These are phyloP conservation scores for Balaeniceps rex DNA, from an alignment of 2,113 vertebrate genomes.

Conservation along the genomic window DNA sequence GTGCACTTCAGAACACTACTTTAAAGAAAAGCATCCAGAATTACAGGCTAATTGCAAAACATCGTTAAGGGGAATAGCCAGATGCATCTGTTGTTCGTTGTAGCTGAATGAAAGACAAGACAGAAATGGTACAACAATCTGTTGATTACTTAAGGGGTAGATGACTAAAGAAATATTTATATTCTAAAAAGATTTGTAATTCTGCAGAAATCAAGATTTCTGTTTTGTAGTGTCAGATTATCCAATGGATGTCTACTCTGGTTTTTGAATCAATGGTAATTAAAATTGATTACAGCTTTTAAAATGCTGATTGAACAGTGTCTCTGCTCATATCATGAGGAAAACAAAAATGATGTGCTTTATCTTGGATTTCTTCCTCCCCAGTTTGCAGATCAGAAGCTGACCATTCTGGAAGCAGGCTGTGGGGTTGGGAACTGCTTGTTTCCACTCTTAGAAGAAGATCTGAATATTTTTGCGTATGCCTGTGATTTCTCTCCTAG, in stretches of 20 bases:
- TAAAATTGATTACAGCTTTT: not conserved
- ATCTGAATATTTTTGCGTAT: slow-evolving; percentile 87
- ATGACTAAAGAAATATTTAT: not conserved
- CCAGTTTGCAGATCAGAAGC: slow-evolving; percentile 83
- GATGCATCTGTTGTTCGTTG: not conserved
- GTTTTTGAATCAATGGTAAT: not conserved
- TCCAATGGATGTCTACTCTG: not conserved
- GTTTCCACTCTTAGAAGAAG: slow-evolving; percentile 92
- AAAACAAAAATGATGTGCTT: not conserved
- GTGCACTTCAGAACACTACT: not conserved
- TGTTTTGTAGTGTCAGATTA: not conserved
- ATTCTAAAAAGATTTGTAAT: not conserved
- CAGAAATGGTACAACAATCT: not conserved
- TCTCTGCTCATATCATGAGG: not conserved
- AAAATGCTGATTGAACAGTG: not conserved
- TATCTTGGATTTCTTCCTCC: not conserved
- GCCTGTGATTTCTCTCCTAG: slow-evolving; percentile 97
- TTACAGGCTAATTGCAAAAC: not conserved
- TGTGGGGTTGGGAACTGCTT: slow-evolving; percentile 97
- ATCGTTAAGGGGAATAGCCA: not conserved
- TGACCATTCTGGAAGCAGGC: slow-evolving; percentile 93
- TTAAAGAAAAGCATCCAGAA: not conserved
- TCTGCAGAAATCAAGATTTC: not conserved
- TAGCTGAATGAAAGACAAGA: not conserved
- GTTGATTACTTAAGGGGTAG: not conserved